Conservation (phyloP, 1,140 invertebrate genomes). For the Sycophaga agraensis region DNA sequence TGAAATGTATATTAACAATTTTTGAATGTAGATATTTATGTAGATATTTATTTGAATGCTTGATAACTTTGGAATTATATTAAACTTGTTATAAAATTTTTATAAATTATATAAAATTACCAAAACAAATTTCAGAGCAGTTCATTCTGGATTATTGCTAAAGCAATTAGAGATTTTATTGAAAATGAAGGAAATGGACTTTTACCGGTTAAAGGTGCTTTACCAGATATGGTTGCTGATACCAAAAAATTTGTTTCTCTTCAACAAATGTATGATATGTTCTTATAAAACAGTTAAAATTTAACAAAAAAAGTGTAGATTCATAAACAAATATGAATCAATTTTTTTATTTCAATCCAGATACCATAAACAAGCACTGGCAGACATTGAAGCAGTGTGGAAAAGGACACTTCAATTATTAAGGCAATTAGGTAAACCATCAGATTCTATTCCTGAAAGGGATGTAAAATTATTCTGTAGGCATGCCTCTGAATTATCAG, state of each 20-base stretch:
- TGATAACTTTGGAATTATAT: conserved; percentile 6
- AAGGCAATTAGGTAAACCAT: conserved; percentile 71
- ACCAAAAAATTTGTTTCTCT: conserved; percentile 89
- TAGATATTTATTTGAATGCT: neutral
- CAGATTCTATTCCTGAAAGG: conserved; percentile 72
- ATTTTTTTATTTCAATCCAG: conserved; percentile 41
- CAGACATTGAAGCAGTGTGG: conserved; percentile 81
- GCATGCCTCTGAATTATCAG: conserved; percentile 76
- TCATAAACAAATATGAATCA: too few relatives aligned
- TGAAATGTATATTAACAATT: neutral
- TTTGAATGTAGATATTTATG: neutral
- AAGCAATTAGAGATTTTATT: conserved; percentile 87
- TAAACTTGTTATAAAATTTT: neutral
- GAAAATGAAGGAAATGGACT: conserved; percentile 79
- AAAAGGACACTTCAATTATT: conserved; percentile 78
- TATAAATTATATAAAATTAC: neutral
- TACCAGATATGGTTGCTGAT: conserved; percentile 98
- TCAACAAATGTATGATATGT: conserved; percentile 73
- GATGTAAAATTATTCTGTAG: conserved; percentile 84
- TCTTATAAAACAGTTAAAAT: conserved; percentile 3
- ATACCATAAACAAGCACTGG: conserved; percentile 80
- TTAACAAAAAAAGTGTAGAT: conserved; percentile 7
- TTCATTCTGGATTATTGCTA: conserved; percentile 92
- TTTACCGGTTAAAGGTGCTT: conserved; percentile 84
- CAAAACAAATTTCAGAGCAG: conserved; percentile 61